Base-by-base conservation (phyloP, 2,888 invertebrate genomes). In the Pemphredon lugubris region DNA sequence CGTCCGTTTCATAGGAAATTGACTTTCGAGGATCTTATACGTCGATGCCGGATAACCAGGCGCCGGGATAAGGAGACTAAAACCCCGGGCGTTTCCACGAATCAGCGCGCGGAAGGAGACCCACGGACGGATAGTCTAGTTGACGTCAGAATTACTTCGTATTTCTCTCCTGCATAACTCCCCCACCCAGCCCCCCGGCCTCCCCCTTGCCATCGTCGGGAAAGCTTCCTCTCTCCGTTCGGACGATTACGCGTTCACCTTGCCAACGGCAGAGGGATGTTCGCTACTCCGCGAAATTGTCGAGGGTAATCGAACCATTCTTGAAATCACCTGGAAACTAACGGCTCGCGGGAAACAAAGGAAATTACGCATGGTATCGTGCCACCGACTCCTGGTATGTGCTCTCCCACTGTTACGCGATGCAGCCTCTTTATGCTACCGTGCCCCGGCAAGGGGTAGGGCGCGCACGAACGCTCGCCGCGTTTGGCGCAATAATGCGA, bases 301-400 rank as follows among this genome's bases (percentile, higher is more conserved):
- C 73, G 76, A 67, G 51, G 68, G 73, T 73, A 78, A 79, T 80
- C 83, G 73, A 79, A 77, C 59, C 67, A 70, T 72, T 77, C 57
- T 48, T 71, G 67, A 79, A 79, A 79, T 78, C 75, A 71, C 74
- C 68, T 72, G 64, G 64, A 75, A 73, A 77, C 42, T 72, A 67
- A 77, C 75, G 70, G 61, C 66, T 64, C 67, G 34, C 53, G 42
- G 51, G 75, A 78, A 75, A 83, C 79, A 81, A 82, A 82, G 75
- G 70, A 75, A 80, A 83, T 81, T 75, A 76, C 74, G 73, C 77
- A 74, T 53, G 51, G 67, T 54, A 75, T 69, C 79, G 77, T 55
- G 70, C 72, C 70, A 70, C 64, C 61, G 69, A 60, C 39, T 63
- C 58, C 14, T 2, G 48, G 63, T 65, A 26, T 50, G 61, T 61